Percentiles rank a stretch among this genome's conserved stretches.
Evolutionary conservation across 2,113 vertebrate genomes (phyloP).

Genomic region (Forbesichthys agassizii): DNA sequence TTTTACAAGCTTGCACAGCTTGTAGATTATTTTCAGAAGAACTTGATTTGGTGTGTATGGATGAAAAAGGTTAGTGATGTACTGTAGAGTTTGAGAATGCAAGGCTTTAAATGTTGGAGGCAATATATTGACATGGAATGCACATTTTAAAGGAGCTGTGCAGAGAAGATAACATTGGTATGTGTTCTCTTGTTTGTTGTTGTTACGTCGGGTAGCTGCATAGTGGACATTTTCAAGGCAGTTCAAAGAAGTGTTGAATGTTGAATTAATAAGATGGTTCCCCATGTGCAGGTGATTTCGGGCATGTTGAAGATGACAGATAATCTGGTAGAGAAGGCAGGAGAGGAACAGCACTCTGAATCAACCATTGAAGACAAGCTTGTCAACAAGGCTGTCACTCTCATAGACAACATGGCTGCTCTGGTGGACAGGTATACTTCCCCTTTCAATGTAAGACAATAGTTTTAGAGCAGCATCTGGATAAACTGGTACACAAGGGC

Average conservation of each 20-base stretch:
- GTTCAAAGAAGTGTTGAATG: neutral
- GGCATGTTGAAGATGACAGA: slow-evolving; percentile 60
- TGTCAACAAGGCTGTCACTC: slow-evolving; percentile 46
- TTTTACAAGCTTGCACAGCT: too few species aligned
- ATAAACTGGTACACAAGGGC: too few species aligned
- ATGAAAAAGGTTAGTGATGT: too few species aligned
- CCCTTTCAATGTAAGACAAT: too few species aligned
- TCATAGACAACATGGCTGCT: slow-evolving; percentile 63
- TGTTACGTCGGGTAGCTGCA: neutral
- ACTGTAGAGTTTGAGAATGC: too few species aligned
- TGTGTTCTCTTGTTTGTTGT: neutral
- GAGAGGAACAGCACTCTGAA: slow-evolving; percentile 54
- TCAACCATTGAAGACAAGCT: slow-evolving; percentile 52
- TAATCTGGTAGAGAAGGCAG: slow-evolving; percentile 52
- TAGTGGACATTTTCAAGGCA: neutral
- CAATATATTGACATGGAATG: too few species aligned
- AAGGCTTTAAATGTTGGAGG: too few species aligned
- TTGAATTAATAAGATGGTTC: neutral
- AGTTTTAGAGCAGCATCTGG: too few species aligned
- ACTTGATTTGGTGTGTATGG: too few species aligned
- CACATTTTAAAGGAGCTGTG: too few species aligned
- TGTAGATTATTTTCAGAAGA: too few species aligned
- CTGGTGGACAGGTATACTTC: slow-evolving; percentile 57
- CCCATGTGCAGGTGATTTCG: slow-evolving; percentile 53
- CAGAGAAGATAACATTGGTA: too few species aligned